Evolutionary conservation across 2,888 invertebrate genomes (phyloP).

Genomic region (Eustalomyia histrio): DNA sequence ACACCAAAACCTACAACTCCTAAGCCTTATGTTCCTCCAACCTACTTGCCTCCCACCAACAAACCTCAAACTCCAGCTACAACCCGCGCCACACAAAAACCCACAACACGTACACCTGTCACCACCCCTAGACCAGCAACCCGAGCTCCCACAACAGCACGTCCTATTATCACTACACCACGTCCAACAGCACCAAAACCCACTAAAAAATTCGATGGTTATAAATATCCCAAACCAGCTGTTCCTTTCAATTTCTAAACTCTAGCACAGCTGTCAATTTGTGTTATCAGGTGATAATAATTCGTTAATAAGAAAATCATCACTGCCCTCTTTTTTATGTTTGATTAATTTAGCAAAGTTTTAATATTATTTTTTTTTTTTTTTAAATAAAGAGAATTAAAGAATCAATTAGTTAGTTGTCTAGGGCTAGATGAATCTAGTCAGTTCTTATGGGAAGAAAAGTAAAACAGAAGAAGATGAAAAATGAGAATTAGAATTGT

Average conservation of each 20-base stretch:
- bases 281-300: slow-evolving; percentile 50
- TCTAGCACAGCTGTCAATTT: slow-evolving; percentile 44
- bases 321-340: slow-evolving; percentile 52
- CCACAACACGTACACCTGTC: slow-evolving; percentile 64
- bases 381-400: slow-evolving; percentile 47
- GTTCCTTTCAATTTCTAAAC: slow-evolving; percentile 75
- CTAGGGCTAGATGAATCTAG: slow-evolving; percentile 79
- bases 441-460: slow-evolving; percentile 71
- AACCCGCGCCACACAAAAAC: slow-evolving; percentile 34
- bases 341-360: slow-evolving; percentile 72
- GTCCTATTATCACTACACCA: slow-evolving; percentile 67
- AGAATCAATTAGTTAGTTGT: slow-evolving; percentile 67
- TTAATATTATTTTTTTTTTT: slow-evolving; percentile 45
- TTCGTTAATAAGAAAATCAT: slow-evolving; percentile 59
- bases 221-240: slow-evolving; percentile 74
- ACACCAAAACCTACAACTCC: slow-evolving; percentile 3
- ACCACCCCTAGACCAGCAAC: slow-evolving; percentile 48
- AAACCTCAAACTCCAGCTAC: slow-evolving; percentile 51
- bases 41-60: slow-evolving; percentile 63
- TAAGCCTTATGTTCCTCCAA: slow-evolving; percentile 60
- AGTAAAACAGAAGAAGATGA: slow-evolving; percentile 14
- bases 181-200: slow-evolving; percentile 47
- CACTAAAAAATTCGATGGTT: slow-evolving; percentile 70
- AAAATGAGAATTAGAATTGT: slow-evolving; percentile 29
- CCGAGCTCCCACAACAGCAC: slow-evolving; percentile 61